Evolutionary conservation across 2,113 vertebrate species (phyloP).

Genomic region (Triplophysa siluroides): DNA sequence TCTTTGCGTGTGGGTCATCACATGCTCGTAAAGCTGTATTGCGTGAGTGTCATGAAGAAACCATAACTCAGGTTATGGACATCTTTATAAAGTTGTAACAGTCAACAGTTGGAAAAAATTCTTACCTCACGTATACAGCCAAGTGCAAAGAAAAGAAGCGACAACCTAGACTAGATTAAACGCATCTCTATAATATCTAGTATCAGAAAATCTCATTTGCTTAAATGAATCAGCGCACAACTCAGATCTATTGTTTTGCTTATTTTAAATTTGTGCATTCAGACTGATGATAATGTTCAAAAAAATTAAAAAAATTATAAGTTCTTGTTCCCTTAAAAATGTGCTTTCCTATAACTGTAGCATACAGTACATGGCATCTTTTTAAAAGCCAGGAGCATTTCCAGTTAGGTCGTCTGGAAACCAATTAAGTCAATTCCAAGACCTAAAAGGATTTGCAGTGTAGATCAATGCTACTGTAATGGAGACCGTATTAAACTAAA

Average conservation of each 20-base stretch:
- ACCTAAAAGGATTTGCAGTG: conserved; percentile 35
- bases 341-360: neutral
- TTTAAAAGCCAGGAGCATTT: conserved; percentile 28
- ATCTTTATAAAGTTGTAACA: conserved; percentile 13
- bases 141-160: neutral
- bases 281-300: too few relatives aligned
- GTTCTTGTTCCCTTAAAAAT: neutral
- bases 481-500: conserved; percentile 33
- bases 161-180: neutral
- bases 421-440: conserved; percentile 36
- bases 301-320: too few relatives aligned
- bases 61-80: conserved; percentile 12
- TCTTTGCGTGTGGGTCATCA: conserved; percentile 1
- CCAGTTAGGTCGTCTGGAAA: conserved; percentile 35
- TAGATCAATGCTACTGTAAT: conserved; percentile 38
- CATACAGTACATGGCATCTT: neutral
- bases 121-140: neutral
- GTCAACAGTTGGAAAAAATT: neutral
- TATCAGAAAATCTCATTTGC: too few relatives aligned
- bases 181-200: too few relatives aligned
- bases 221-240: too few relatives aligned
- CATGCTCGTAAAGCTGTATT: conserved; percentile 22
- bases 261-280: too few relatives aligned
- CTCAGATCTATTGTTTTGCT: too few relatives aligned
- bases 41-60: conserved; percentile 2